A percentile compares a stretch with the other conserved stretches of the same genome.
Evolutionary conservation across 2,888 invertebrate species (phyloP).

Genomic region (Ochropleura leucogaster): DNA sequence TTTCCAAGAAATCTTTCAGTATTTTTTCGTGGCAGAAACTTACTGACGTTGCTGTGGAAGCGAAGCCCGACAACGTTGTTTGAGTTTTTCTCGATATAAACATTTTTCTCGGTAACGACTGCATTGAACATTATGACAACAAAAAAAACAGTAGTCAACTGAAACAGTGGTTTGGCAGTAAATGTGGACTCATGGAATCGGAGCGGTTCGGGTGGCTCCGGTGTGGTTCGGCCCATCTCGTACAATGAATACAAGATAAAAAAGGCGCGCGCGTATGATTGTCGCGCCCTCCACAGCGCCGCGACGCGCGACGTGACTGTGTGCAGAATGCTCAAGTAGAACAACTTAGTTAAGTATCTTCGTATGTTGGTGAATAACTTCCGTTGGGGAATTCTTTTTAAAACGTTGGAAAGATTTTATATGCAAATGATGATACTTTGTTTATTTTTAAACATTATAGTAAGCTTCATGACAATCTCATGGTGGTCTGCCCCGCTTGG

Average conservation of each 20-base stretch:
- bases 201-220: slow-evolving; percentile 9
- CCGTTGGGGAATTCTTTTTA: background rate
- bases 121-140: slow-evolving; percentile 35
- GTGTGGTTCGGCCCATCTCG: slow-evolving; percentile 1
- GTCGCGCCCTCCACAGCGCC: slow-evolving; percentile 18
- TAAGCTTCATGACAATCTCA: background rate
- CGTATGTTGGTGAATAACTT: background rate
- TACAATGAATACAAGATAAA: slow-evolving; percentile 52
- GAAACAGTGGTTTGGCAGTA: slow-evolving; percentile 29
- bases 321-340: slow-evolving; percentile 30
- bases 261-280: slow-evolving; percentile 46
- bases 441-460: background rate
- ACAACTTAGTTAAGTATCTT: slow-evolving; percentile 32
- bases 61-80: background rate
- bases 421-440: slow-evolving; percentile 1
- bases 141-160: slow-evolving; percentile 13
- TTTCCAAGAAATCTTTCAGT: slow-evolving; percentile 10
- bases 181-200: slow-evolving; percentile 2
- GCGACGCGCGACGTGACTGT: slow-evolving; percentile 17
- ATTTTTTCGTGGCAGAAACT: slow-evolving; percentile 12
- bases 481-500: too few relatives aligned
- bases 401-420: background rate
- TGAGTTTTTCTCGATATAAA: slow-evolving; percentile 30
- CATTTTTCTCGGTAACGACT: slow-evolving; percentile 22
- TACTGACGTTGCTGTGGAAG: background rate